phyloP scores from a whole-genome alignment of 2,797 vertebrate species.

The Brachyrhaphis roseni region DNA sequence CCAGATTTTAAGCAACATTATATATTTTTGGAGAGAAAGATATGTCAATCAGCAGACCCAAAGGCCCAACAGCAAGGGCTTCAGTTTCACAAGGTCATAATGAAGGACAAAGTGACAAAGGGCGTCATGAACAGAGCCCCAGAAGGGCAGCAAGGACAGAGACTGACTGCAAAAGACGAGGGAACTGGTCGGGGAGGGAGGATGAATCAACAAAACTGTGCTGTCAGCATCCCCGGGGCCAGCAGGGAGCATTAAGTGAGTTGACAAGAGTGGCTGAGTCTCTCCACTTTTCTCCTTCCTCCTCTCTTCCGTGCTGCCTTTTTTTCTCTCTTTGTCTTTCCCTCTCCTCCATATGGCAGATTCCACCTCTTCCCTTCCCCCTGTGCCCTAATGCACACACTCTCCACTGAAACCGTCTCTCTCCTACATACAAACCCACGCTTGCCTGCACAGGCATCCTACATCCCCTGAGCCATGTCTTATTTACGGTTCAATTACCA shows the following conservation, averaged over 20 bases:
- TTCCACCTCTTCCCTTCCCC: slow-evolving; percentile 60
- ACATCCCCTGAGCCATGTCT: slow-evolving; percentile 62
- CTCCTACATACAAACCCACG: slow-evolving; percentile 62
- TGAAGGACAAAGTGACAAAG: slow-evolving; percentile 49
- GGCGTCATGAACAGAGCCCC: slow-evolving; percentile 34
- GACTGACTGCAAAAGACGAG: slow-evolving; percentile 59
- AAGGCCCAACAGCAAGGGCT: slow-evolving; percentile 38
- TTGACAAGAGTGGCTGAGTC: slow-evolving; percentile 68
- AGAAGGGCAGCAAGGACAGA: slow-evolving; percentile 59
- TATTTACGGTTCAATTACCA: slow-evolving; percentile 71
- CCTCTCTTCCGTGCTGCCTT: slow-evolving; percentile 41
- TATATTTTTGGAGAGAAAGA: slow-evolving; percentile 22
- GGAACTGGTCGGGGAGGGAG: slow-evolving; percentile 44
- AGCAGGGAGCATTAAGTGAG: slow-evolving; percentile 67
- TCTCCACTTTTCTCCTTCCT: slow-evolving; percentile 54
- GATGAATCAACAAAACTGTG: slow-evolving; percentile 75
- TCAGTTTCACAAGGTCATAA: slow-evolving; percentile 60
- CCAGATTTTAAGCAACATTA: slow-evolving; percentile 24
- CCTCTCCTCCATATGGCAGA: slow-evolving; percentile 71
- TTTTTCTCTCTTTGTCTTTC: slow-evolving; percentile 62
- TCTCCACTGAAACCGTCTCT: slow-evolving; percentile 66
- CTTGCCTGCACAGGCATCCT: slow-evolving; percentile 68
- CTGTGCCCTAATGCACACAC: slow-evolving; percentile 49
- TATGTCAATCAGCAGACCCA: slow-evolving; percentile 53
- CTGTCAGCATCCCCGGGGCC: slow-evolving; percentile 74